These are phyloP conservation scores for Drosophila pseudoobscura DNA, from an alignment of 1,140 invertebrate genomes.

Conservation along the genomic window DNA sequence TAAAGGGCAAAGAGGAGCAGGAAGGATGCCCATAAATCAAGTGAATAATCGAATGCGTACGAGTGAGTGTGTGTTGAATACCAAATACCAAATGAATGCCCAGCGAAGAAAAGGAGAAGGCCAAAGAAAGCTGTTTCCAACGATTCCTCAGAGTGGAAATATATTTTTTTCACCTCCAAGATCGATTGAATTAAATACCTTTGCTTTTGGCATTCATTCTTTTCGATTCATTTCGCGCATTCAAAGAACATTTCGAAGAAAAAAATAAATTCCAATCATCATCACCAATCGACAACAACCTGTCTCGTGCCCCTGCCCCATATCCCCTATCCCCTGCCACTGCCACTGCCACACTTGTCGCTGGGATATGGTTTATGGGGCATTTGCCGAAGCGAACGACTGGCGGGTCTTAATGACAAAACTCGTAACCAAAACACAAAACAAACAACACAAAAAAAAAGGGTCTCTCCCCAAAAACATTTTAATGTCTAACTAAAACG, in stretches of 20 bases:
- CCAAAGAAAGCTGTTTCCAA: no score
- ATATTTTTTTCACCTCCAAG: no score
- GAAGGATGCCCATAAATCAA: conserved; percentile 54
- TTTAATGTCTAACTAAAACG: conserved; percentile 57
- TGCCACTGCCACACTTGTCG: conserved; percentile 21
- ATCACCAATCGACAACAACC: neutral
- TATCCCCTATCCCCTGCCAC: conserved; percentile 7
- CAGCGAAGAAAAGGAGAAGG: no score
- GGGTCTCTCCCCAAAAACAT: conserved; percentile 39
- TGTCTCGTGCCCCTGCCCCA: conserved; percentile 2
- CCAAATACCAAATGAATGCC: no score
- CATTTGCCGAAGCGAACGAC: conserved; percentile 43
- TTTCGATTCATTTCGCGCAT: no score
- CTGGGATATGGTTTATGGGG: conserved; percentile 45
- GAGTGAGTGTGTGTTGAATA: no score
- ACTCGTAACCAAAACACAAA: conserved; percentile 35
- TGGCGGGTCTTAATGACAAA: conserved; percentile 44
- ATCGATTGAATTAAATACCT: no score
- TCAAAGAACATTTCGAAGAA: no score
- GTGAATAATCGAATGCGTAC: conserved; percentile 23
- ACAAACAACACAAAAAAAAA: conserved; percentile 17
- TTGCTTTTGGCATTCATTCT: no score
- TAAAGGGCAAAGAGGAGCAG: neutral
- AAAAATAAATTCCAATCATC: no score
- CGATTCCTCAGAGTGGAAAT: no score